These are phyloP conservation scores for Stenchaetothrips biformis DNA, from an alignment of 2,888 invertebrate genomes.

Conservation along the genomic window DNA sequence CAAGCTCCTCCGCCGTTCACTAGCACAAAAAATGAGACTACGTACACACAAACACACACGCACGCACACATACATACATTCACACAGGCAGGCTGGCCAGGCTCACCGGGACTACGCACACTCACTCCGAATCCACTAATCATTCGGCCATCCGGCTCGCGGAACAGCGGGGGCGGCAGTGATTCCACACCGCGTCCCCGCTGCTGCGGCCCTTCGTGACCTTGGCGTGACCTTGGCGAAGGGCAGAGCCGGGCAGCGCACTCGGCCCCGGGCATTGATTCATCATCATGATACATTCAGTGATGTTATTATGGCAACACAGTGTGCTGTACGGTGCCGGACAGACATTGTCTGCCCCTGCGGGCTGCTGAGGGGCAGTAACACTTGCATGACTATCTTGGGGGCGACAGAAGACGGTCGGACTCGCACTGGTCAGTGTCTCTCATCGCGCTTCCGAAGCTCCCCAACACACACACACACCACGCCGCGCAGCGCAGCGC, in stretches of 20 bases:
- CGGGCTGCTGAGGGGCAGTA: too few species aligned
- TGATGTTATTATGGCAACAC: conserved; percentile 1
- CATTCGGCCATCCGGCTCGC: not conserved
- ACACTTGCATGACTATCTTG: not conserved
- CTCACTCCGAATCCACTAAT: not conserved
- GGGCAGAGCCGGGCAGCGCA: too few species aligned
- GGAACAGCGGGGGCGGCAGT: not conserved
- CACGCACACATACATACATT: not conserved
- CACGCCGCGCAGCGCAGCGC: not conserved
- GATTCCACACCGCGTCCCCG: not conserved
- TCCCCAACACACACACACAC: too few species aligned
- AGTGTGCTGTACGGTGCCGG: too few species aligned
- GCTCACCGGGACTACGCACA: not conserved
- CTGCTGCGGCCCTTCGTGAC: not conserved
- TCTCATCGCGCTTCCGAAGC: not conserved
- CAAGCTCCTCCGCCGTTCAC: not conserved
- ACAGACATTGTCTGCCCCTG: too few species aligned
- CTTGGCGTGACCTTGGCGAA: too few species aligned
- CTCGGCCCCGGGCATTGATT: too few species aligned
- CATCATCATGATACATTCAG: not conserved
- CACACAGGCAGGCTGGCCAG: not conserved
- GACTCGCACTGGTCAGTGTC: conserved; percentile 8
- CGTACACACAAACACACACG: not conserved
- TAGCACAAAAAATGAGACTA: not conserved
- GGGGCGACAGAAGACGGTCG: not conserved